A percentile compares a stretch with the other conserved stretches of the same genome.
Conservation (phyloP, 2,888 invertebrate species). For the Dryobota labecula region DNA sequence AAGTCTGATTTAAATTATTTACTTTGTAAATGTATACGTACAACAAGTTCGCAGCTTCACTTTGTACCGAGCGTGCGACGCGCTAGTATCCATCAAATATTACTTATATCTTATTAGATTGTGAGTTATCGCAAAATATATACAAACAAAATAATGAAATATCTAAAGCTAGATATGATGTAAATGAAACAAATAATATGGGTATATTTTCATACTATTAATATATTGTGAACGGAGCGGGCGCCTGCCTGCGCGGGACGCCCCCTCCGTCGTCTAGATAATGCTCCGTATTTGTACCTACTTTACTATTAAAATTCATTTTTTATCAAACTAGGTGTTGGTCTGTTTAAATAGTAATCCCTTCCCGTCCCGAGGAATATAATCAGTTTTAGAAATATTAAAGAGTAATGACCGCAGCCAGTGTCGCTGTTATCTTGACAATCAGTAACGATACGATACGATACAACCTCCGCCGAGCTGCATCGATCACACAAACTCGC, state of each 20-base stretch:
- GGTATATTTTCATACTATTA: constrained; percentile 68
- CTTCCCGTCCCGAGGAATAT: constrained; percentile 29
- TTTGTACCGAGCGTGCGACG: constrained; percentile 50
- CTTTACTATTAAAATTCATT: constrained; percentile 76
- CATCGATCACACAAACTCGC: not conserved
- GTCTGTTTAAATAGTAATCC: constrained; percentile 58
- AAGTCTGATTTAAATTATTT: constrained; percentile 69
- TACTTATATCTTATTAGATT: constrained; percentile 60
- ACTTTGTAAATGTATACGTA: constrained; percentile 64
- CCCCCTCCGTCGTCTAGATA: constrained; percentile 59
- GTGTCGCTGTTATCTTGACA: constrained; percentile 11
- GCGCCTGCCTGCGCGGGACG: constrained; percentile 12
- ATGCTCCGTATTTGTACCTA: constrained; percentile 73
- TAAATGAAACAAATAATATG: constrained; percentile 69
- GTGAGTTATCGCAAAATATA: constrained; percentile 61
- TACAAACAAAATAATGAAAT: constrained; percentile 54
- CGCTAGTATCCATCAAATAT: constrained; percentile 46
- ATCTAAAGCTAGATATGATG: constrained; percentile 65
- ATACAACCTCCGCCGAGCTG: not conserved
- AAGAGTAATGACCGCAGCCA: not conserved
- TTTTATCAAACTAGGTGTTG: constrained; percentile 73
- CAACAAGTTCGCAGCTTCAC: constrained; percentile 46
- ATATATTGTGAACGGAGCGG: constrained; percentile 70
- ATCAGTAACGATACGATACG: not conserved
- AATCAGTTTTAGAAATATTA: constrained; percentile 8